Conservation (phyloP, 2,113 vertebrate species). For the Genyomyrus donnyi region DNA sequence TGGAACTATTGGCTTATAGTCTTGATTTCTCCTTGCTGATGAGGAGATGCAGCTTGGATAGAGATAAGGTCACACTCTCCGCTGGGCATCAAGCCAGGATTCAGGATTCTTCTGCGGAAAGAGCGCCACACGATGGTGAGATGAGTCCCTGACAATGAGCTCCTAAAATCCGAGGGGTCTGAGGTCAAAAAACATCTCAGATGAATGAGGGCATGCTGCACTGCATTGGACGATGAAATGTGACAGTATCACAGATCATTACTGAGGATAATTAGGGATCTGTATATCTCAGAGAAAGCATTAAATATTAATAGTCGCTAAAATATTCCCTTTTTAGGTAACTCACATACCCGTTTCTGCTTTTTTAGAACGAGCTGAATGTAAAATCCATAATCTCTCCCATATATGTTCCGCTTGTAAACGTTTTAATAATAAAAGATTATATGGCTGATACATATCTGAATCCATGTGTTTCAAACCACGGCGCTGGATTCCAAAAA, state of each 20-base stretch:
- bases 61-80: not conserved
- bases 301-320: slow-evolving; percentile 5
- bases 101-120: not conserved
- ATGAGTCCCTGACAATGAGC: not conserved
- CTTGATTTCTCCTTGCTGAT: not conserved
- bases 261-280: not conserved
- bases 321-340: slow-evolving; percentile 9
- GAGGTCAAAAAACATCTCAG: not conserved
- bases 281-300: not conserved
- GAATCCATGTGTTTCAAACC: not conserved
- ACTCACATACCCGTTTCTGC: not conserved
- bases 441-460: not conserved
- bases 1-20: not conserved
- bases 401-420: not conserved
- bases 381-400: slow-evolving; percentile 4
- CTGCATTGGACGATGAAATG: not conserved
- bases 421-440: not conserved
- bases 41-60: not conserved
- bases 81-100: not conserved
- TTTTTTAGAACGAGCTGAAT: not conserved
- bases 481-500: not conserved
- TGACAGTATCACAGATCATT: not conserved
- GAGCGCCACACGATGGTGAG: not conserved
- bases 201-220: not conserved
- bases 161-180: not conserved